A percentile compares a stretch with the other conserved stretches of the same genome.
Evolutionary conservation across 2,888 invertebrate genomes (phyloP).

Genomic region (Eustalomyia histrio): DNA sequence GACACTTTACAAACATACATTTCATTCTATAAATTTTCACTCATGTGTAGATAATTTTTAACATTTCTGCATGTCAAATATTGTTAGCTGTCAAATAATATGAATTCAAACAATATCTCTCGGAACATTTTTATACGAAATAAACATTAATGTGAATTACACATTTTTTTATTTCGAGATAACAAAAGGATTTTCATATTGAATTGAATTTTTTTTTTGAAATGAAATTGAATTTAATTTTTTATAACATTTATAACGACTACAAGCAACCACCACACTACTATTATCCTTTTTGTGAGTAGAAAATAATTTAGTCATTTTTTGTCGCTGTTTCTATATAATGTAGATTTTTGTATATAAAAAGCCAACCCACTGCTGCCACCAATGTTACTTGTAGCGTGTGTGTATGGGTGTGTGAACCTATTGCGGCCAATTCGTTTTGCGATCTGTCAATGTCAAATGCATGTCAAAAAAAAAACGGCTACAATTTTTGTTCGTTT

Average conservation of each 20-base stretch:
- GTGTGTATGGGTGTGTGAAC: conserved; percentile 28
- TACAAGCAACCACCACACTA: conserved; percentile 1
- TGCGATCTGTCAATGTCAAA: conserved; percentile 79
- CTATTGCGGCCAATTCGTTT: conserved; percentile 68
- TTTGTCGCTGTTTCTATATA: conserved; percentile 11
- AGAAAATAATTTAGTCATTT: conserved; percentile 24
- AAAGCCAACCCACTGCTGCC: conserved; percentile 16
- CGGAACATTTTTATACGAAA: conserved; percentile 1
- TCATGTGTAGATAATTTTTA: conserved; percentile 51
- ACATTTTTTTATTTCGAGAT: background rate
- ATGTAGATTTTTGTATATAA: background rate
- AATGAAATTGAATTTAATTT: conserved; percentile 38
- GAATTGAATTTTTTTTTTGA: conserved; percentile 20
- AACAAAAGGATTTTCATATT: conserved; percentile 46
- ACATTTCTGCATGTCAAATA: conserved; percentile 48
- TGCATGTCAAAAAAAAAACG: conserved; percentile 77
- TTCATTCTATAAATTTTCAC: conserved; percentile 20
- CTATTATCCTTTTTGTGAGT: conserved; percentile 35
- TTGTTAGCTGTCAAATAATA: conserved; percentile 42
- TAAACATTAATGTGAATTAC: conserved; percentile 8
- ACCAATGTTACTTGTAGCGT: background rate
- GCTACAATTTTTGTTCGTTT: conserved; percentile 66
- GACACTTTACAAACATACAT: conserved; percentile 25
- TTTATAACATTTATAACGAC: conserved; percentile 10
- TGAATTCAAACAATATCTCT: conserved; percentile 12